Evolutionary conservation across 2,113 vertebrate genomes (phyloP), one percentile per base, ranked within the genome.

Genomic region (Bos javanicus): DNA sequence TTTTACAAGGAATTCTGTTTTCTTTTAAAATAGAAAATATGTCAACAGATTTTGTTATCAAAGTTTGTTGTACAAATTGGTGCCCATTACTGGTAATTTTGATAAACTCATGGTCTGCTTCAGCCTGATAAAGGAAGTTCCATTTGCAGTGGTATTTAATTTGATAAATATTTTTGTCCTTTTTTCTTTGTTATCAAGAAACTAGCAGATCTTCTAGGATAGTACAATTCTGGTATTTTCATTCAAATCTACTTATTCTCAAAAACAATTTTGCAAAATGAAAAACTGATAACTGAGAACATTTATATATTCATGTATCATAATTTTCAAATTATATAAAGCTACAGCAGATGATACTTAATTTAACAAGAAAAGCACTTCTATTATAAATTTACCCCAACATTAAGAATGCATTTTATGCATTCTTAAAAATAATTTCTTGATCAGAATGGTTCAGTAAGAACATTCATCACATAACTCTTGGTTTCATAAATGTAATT

Each of bases 251-350:
- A 48, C 54, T 81, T 90, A 82, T 82, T 88, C 30, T 48, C 16
- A 94, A 86, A 93, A 89, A 89, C 76, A 87, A 60, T 89, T 94
- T 88, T 89, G 15, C 25, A 88, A 88, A 95, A 59, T 64, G 67
- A 81, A 85, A 82, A 88, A n/a, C 59, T 82, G 39, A 6, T 88
- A 36, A 76, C 64, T 43, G 33, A 96, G 91, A 92, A 89, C 13
- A 83, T 95, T 71, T 86, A 50, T 3, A 23, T 93, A 33, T 46
- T 25, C 2, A 36, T 86, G 10, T 87, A 50, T 82, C 9, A 11
- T 84, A 90, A 91, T 90, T 91, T 81, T 10, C 52, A 76, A 39
- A 92, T 76, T 71, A 86, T 57, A 62, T 64, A 57, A 85, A 90
- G 25, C 26, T 43, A 8, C 1, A 62, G n/a, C 39, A 67, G 43